phyloP scores from a whole-genome alignment of 2,888 invertebrate species.

The Luperina testacea region DNA sequence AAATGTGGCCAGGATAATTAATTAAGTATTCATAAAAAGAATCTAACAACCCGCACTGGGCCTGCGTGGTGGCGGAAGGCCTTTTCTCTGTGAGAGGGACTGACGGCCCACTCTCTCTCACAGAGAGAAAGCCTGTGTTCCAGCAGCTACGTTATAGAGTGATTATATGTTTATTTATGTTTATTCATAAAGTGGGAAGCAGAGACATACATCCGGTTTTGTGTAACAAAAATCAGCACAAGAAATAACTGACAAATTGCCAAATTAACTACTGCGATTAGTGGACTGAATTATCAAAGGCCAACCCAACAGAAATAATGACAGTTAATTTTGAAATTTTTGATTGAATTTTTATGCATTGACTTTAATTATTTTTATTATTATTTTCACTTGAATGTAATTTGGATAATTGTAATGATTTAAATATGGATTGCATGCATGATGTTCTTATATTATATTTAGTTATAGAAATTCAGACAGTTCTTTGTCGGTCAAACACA shows the following conservation, averaged over 20 bases:
- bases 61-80: not conserved
- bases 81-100: too few relatives aligned
- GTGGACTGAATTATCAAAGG: not conserved
- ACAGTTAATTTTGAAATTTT: not conserved
- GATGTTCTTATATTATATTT: too few relatives aligned
- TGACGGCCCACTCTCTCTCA: not conserved
- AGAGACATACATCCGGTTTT: not conserved
- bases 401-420: too few relatives aligned
- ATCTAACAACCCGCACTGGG: not conserved
- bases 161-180: not conserved
- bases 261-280: not conserved
- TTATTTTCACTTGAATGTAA: too few relatives aligned
- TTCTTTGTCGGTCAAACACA: too few relatives aligned
- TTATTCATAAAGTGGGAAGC: not conserved
- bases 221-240: not conserved
- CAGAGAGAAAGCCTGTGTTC: not conserved
- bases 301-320: not conserved
- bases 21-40: conserved; percentile 10
- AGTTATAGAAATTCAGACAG: too few relatives aligned
- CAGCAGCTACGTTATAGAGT: not conserved
- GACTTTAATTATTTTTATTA: too few relatives aligned
- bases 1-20: not conserved
- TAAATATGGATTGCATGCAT: too few relatives aligned
- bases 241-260: too few relatives aligned
- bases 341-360: too few relatives aligned